Evolutionary conservation across 1,140 invertebrate genomes (phyloP).

Genomic region (Diploscapter pachys): DNA sequence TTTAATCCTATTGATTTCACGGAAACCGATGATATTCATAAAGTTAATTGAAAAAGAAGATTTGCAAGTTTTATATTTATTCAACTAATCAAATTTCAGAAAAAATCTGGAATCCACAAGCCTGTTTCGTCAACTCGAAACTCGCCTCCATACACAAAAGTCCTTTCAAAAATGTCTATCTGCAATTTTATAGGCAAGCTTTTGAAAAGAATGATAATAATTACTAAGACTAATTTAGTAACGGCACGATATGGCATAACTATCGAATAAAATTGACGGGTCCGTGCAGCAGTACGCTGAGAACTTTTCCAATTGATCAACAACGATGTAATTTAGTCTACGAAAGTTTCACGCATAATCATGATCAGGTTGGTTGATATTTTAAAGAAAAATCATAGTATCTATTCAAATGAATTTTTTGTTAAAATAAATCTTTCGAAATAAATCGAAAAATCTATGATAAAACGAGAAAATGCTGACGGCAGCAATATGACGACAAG

Average conservation of each 20-base stretch:
- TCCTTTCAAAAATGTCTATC: slow-evolving; percentile 57
- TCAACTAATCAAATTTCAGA: background rate
- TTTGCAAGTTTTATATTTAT: no score
- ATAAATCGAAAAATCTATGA: no score
- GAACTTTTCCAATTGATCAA: slow-evolving; percentile 57
- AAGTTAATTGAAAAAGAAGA: no score
- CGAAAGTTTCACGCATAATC: slow-evolving; percentile 57
- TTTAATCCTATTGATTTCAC: no score
- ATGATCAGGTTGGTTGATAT: slow-evolving; percentile 39
- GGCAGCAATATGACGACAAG: no score
- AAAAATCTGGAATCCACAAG: slow-evolving; percentile 57
- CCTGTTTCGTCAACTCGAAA: slow-evolving; percentile 58
- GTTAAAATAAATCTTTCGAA: background rate
- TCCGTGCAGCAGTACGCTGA: slow-evolving; percentile 50
- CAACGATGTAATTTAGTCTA: slow-evolving; percentile 58
- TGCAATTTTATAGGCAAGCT: slow-evolving; percentile 41
- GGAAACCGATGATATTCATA: no score
- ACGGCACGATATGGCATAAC: slow-evolving; percentile 56
- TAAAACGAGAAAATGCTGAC: no score
- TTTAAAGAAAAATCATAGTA: slow-evolving; percentile 1
- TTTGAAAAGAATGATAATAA: no score
- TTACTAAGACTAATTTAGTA: slow-evolving; percentile 21
- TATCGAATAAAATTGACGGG: slow-evolving; percentile 58
- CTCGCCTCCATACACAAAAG: slow-evolving; percentile 50
- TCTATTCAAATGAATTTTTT: background rate